Base-by-base conservation (phyloP, 2,888 invertebrate species). In the Phanerotoma sp. region DNA sequence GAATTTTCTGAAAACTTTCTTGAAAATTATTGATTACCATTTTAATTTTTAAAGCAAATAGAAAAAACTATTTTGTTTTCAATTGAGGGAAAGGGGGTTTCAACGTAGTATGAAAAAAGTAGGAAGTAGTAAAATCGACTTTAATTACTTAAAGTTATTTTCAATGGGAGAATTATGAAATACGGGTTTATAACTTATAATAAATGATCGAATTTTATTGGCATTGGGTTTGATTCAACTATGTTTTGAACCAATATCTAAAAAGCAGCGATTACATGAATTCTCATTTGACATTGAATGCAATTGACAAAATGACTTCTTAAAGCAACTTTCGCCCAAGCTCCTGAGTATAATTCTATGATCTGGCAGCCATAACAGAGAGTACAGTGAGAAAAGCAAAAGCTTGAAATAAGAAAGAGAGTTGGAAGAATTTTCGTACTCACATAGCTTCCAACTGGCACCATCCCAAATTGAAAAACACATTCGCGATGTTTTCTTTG, bases 381-480 rank as follows among this genome's bases (percentile, higher is more conserved):
- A 41, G 52, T 44, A 53, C 54, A 57, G 51, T 51, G 53, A 47
- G 55, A 33, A 57, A 44, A 30, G 44, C 22, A 35, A 51, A 16
- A 32, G 41, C 33, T 15, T 41, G 15, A 18, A 35, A 25, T 25
- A 25, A 46, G 46, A 51, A 20, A 32, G 57, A 45, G 59, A 50
- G 51, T 54, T 55, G 52, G 56, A 49, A 56, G 57, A 57, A 57
- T 62, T 64, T 60, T 50, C 52, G 59, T 59, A 63, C 52, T 56
- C 54, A 62, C 62, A 50, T 63, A 67, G 58, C 61, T 63, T 57
- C 65, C 60, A 59, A 60, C 66, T 75, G 75, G 74, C 73, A 67
- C 55, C 58, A 64, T 63, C 71, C 74, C 76, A 75, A 76, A 76
- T 75, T 77, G 77, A 74, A 77, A 75, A 74, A 73, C 71, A 74